Conservation (phyloP, 2,113 vertebrate genomes). For the Bettongia penicillata region DNA sequence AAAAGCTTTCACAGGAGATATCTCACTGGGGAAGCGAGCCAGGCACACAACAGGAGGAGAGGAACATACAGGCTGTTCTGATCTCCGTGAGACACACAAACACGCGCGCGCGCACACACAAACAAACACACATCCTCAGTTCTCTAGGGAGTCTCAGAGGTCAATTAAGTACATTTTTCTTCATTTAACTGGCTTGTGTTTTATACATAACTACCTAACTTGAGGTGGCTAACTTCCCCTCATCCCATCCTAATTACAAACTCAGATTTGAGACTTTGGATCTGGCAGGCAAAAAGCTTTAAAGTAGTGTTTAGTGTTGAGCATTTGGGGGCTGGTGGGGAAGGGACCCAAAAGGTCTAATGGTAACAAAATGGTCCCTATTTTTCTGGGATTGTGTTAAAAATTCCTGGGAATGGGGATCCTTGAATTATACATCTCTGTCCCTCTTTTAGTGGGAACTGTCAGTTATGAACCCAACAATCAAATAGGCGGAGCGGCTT, state of each 20-base stretch:
- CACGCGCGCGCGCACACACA: constrained; percentile 70
- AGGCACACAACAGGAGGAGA: constrained; percentile 64
- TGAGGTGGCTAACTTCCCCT: constrained; percentile 12
- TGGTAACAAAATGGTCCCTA: constrained; percentile 73
- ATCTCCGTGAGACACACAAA: constrained; percentile 63
- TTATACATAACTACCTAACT: background rate
- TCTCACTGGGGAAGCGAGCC: constrained; percentile 74
- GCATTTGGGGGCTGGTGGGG: constrained; percentile 67
- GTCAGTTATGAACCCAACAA: constrained; percentile 62
- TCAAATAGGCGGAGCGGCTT: constrained; percentile 38
- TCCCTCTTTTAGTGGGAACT: constrained; percentile 73
- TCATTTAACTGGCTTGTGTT: constrained; percentile 54
- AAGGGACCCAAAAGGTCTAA: constrained; percentile 67
- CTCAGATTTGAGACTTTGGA: constrained; percentile 15
- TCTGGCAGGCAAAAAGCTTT: constrained; percentile 3
- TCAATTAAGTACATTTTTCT: constrained; percentile 56
- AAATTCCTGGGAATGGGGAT: constrained; percentile 74
- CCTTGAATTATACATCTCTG: constrained; percentile 74
- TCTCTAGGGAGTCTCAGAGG: constrained; percentile 69
- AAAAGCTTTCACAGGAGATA: constrained; percentile 76
- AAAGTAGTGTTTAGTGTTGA: constrained; percentile 49
- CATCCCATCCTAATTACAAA: background rate
- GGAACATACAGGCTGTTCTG: constrained; percentile 76
- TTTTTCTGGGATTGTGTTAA: constrained; percentile 68
- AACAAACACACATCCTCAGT: constrained; percentile 67